Evolutionary conservation across 2,888 invertebrate genomes (phyloP).

Genomic region (Eilema griseolum): DNA sequence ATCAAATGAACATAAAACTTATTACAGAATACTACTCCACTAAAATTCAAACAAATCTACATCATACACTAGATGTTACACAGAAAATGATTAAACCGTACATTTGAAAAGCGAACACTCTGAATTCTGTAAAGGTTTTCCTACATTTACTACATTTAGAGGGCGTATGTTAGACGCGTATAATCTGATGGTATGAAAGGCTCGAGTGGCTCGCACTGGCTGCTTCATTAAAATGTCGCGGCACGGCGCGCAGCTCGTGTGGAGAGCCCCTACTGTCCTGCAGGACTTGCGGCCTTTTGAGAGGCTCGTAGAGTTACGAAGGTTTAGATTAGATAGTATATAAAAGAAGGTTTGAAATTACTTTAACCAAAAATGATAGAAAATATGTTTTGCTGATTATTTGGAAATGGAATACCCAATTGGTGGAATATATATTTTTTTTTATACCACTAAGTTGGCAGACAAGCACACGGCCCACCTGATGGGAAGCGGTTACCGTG

Average conservation of each 20-base stretch:
- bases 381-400: too few species aligned
- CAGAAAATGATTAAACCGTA: neutral
- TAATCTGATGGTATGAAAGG: constrained; percentile 36
- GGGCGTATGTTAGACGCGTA: constrained; percentile 19
- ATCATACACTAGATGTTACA: neutral
- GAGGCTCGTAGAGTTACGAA: constrained; percentile 31
- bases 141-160: neutral
- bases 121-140: neutral
- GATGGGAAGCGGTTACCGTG: too few species aligned
- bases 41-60: neutral
- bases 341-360: neutral
- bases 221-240: constrained; percentile 75
- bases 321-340: constrained; percentile 20
- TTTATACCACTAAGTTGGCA: too few species aligned
- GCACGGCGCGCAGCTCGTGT: constrained; percentile 64
- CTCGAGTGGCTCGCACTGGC: constrained; percentile 51
- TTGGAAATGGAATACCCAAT: too few species aligned
- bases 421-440: too few species aligned
- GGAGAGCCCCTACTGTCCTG: constrained; percentile 62
- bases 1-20: neutral
- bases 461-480: too few species aligned
- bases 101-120: neutral
- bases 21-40: neutral
- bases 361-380: neutral
- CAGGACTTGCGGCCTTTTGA: constrained; percentile 62